A percentile compares a stretch with the other conserved stretches of the same genome.
phyloP scores from a whole-genome alignment of 2,888 invertebrate genomes.

The Deilephila porcellus region DNA sequence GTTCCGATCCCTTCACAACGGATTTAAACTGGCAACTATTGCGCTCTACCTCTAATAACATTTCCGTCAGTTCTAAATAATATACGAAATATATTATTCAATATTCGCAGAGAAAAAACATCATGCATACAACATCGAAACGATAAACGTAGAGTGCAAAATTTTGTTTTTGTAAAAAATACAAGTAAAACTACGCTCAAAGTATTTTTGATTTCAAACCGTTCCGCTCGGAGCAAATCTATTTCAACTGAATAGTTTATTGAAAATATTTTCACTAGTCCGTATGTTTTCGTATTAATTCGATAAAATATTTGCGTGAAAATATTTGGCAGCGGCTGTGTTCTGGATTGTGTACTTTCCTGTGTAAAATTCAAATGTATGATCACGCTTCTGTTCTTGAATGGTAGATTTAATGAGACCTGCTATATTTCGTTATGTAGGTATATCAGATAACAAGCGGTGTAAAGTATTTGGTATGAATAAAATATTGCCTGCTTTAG shows the following conservation, averaged over 20 bases:
- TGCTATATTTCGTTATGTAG: too few species aligned
- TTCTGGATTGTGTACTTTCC: too few species aligned
- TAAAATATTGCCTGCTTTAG: too few species aligned
- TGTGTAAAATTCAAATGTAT: too few species aligned
- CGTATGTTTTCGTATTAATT: constrained; percentile 1
- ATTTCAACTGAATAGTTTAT: constrained; percentile 3
- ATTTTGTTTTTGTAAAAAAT: background rate
- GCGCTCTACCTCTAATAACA: too few species aligned
- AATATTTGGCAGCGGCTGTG: background rate
- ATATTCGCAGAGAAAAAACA: background rate
- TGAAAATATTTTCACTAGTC: constrained; percentile 1
- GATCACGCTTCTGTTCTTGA: too few species aligned
- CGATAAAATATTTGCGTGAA: constrained; percentile 1
- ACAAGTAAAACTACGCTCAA: background rate
- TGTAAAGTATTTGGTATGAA: too few species aligned
- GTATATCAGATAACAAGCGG: too few species aligned
- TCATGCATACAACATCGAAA: background rate
- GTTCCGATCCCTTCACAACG: too few species aligned
- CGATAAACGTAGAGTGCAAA: constrained; percentile 3
- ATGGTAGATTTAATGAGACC: too few species aligned
- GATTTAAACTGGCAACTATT: too few species aligned
- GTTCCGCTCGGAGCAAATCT: constrained; percentile 8
- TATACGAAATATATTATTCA: background rate
- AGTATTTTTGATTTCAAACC: background rate
- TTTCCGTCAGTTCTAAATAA: background rate